These are phyloP conservation scores for Drosophila ananassae DNA, from an alignment of 1,140 invertebrate species.

Conservation along the genomic window DNA sequence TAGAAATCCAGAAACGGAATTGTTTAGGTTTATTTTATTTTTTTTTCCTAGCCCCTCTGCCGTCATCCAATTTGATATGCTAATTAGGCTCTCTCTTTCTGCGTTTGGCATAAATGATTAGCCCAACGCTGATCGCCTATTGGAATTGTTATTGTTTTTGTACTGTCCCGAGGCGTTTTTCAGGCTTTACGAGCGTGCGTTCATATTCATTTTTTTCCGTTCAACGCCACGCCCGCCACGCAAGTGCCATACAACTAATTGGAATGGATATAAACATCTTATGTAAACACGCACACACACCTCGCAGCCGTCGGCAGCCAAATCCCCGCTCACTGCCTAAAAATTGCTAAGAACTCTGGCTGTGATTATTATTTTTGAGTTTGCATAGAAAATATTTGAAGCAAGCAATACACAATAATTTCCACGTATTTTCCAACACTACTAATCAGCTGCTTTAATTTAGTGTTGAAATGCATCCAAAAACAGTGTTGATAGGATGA, in stretches of 20 bases:
- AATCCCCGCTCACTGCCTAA: constrained; percentile 28
- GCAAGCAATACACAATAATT: constrained; percentile 29
- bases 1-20: constrained; percentile 7
- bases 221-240: constrained; percentile 45
- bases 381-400: constrained; percentile 25
- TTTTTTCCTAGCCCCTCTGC: constrained; percentile 14
- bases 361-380: constrained; percentile 24
- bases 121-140: constrained; percentile 13
- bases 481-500: neutral
- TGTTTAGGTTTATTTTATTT: constrained; percentile 28
- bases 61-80: constrained; percentile 69
- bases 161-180: constrained; percentile 31
- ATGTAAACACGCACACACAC: constrained; percentile 29
- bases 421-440: constrained; percentile 11
- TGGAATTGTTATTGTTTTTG: constrained; percentile 26
- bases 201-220: constrained; percentile 27
- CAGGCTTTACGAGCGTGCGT: constrained; percentile 21
- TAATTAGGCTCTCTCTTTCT: constrained; percentile 35
- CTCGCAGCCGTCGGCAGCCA: constrained; percentile 29
- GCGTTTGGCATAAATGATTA: constrained; percentile 68
- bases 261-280: neutral
- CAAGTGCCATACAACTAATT: constrained; percentile 1
- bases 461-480: neutral
- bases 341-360: constrained; percentile 3
- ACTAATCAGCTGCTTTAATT: constrained; percentile 11